Base-by-base conservation (phyloP, 1,140 invertebrate species). In the Aphis craccivora region DNA sequence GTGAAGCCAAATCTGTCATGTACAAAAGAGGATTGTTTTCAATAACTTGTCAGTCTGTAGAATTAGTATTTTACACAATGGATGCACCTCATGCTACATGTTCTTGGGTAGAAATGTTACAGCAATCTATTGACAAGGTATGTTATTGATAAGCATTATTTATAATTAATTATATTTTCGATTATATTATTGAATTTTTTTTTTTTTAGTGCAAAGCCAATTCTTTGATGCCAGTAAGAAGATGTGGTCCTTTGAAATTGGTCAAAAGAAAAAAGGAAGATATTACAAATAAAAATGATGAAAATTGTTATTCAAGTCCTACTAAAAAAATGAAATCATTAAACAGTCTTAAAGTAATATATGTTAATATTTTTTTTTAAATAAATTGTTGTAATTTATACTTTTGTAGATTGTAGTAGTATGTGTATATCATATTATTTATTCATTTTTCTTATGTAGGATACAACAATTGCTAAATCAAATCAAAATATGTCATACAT, bases 21-120 rank as follows among this genome's bases (percentile, higher is more conserved):
- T 96, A 95, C 30, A 94, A 95, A 93, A 95, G 95, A 93, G 95
- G 96, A 25, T 95, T 96, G 51, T 96, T 97, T 91, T 96, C 96
- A 94, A 94, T 97, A 4, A 95, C 95, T 0, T 97, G 96, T 93
- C 95, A 96, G 94, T 95, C 96, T 60, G 96, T 97, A 93, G 95
- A 95, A 53, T 95, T 97, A 1, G 95, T 96, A 76, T 95, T 97
- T 37, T 96, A 96, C 94, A 96, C 96, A 37, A 95, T 96, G 91
- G 95, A 96, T 86, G 93, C 88, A 94, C 95, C 95, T 7, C 95
- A 95, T 40, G 95, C 96, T 84, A 95, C 95, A 18, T 95, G 96
- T 87, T 95, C 95, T 43, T 97, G 96, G 97, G 95, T 97, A 90
- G 94, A 95, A 81, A 95, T 95, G 37, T 95, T 97, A 67, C 95